Evolutionary conservation across 1,140 invertebrate species (phyloP).

Genomic region (Euschistus heros): DNA sequence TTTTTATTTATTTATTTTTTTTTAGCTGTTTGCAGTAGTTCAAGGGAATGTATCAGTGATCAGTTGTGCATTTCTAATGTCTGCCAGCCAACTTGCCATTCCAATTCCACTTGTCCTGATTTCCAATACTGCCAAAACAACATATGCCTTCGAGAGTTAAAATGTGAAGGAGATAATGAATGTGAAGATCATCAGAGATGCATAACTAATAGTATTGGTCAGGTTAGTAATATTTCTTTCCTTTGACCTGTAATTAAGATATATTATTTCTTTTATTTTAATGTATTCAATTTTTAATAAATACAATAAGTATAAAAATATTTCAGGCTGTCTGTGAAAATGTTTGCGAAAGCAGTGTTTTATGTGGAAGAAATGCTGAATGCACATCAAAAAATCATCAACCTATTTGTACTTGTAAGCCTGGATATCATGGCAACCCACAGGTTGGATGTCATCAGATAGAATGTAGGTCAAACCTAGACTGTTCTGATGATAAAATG

Average conservation of each 20-base stretch:
- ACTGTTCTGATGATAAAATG: conserved; percentile 70
- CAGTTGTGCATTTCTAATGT: conserved; percentile 68
- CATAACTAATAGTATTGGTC: conserved; percentile 51
- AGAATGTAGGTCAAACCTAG: conserved; percentile 56
- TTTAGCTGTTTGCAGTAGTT: conserved; percentile 55
- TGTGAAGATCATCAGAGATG: conserved; percentile 59
- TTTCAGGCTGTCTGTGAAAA: conserved; percentile 52
- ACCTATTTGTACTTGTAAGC: conserved; percentile 61
- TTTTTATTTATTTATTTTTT: conserved; percentile 21
- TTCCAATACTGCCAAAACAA: conserved; percentile 71
- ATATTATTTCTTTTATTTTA: no score
- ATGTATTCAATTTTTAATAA: not conserved
- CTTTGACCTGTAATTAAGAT: no score
- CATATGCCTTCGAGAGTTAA: conserved; percentile 68
- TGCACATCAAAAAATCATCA: conserved; percentile 58
- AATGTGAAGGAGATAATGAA: conserved; percentile 56
- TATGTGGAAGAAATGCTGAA: conserved; percentile 70
- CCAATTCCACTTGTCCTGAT: conserved; percentile 64
- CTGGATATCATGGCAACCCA: conserved; percentile 68
- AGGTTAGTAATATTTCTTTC: conserved; percentile 32
- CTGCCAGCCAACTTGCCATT: conserved; percentile 66
- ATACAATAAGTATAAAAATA: not conserved
- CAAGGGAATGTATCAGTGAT: conserved; percentile 66
- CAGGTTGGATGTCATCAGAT: conserved; percentile 62
- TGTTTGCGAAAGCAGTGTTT: conserved; percentile 50